Base-by-base conservation (phyloP, 2,797 vertebrate genomes). In the Hippocampus kuda region DNA sequence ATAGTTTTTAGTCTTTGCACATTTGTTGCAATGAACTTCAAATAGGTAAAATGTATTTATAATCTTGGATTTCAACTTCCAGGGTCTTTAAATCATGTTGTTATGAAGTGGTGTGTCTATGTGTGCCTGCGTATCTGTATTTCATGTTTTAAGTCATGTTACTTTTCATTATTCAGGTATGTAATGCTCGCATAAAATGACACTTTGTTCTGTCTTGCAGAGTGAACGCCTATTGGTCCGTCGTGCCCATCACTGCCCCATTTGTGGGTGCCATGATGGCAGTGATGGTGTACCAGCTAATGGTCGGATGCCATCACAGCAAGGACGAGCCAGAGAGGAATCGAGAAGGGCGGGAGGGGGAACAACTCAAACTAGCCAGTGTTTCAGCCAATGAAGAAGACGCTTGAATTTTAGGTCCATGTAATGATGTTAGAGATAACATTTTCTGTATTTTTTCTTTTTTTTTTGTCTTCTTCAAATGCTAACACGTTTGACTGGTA, bases 221-320 rank as follows among this genome's bases (percentile, higher is more conserved):
- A 77, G 85, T 84, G 0, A 87, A 89, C 24, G 79, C 71, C 30
- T 90, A 91, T 22, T 95, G 93, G 93, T 94, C 90, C 88, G 91
- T 93, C 84, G 90, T 94, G 56, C 92, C 93, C 2, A n/a, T 93
- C 0, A 84, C 94, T 24, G 92, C 92, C 38, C 93, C 93, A 0
- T 93, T 95, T 80, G 77, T 94, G 10, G 93, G 93, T 8, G 88
- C 93, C 24, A 68, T 92, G 10, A 83, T 89, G 0, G 94, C 93
- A 0, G 92, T 93, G 72, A 68, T 91, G 1, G 88, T 94, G 68
- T 95, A 95, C 76, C 94, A 95, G 81, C 84, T 95, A 71, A 94
- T 93, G 88, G 91, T 93, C 0, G 92, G 94, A 42, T 92, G 86
- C 64, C 93, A 94, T 0, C 78, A 90, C 24, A 89, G 93, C 67